phyloP scores from a whole-genome alignment of 2,113 vertebrate species.

The Antechinus stuartii region DNA sequence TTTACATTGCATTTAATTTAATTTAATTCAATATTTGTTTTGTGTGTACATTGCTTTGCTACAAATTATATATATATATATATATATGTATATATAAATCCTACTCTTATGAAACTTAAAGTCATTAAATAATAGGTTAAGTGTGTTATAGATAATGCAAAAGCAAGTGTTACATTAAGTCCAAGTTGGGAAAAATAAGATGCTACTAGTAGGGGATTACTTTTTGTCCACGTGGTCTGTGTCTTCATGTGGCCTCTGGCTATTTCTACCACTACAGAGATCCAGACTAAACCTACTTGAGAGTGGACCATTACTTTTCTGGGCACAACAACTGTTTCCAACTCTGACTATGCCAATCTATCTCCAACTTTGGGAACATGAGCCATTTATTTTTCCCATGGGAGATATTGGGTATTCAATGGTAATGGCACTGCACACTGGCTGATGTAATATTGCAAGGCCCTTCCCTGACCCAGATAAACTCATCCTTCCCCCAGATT shows the following conservation, averaged over 20 bases:
- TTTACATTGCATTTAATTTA: not conserved
- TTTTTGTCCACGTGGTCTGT: not conserved
- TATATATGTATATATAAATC: not conserved
- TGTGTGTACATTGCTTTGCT: not conserved
- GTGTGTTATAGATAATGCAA: not conserved
- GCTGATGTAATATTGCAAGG: not conserved
- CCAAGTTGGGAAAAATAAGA: not conserved
- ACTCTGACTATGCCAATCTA: not conserved
- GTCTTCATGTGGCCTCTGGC: not conserved
- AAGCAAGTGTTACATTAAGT: not conserved
- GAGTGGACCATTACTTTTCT: not conserved
- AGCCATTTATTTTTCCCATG: not conserved
- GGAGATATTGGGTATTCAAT: not conserved
- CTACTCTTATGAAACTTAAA: not conserved
- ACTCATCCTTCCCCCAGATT: not conserved
- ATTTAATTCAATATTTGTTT: not conserved
- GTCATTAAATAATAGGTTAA: not conserved
- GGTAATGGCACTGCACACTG: not conserved
- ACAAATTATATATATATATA: too few relatives aligned
- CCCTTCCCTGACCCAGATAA: not conserved
- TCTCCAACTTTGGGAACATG: not conserved
- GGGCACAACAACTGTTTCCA: not conserved
- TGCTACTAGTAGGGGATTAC: not conserved
- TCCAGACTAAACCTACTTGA: not conserved
- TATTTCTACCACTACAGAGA: not conserved